These are phyloP conservation scores for Pogona vitticeps DNA, from an alignment of 2,113 vertebrate species.

Conservation along the genomic window DNA sequence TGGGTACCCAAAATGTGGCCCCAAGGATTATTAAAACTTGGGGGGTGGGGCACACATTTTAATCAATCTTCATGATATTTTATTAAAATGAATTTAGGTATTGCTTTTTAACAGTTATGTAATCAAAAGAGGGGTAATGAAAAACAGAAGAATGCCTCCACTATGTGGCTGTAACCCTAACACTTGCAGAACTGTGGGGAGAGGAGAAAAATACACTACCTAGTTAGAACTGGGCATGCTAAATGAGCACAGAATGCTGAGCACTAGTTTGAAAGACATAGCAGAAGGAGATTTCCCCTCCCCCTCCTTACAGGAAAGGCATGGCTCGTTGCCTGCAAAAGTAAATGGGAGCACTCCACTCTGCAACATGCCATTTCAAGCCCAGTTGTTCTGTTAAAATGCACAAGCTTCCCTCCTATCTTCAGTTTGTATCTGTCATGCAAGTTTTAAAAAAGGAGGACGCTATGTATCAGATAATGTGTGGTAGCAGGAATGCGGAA, in stretches of 20 bases:
- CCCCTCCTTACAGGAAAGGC: too few relatives aligned
- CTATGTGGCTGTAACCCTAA: too few relatives aligned
- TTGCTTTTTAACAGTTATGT: too few relatives aligned
- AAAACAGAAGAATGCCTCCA: too few relatives aligned
- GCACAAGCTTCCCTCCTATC: conserved; percentile 1
- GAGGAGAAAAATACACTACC: too few relatives aligned
- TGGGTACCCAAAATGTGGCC: too few relatives aligned
- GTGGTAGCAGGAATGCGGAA: conserved; percentile 38
- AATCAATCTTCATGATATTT: too few relatives aligned
- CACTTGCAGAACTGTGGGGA: too few relatives aligned
- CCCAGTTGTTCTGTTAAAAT: not conserved
- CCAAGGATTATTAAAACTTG: too few relatives aligned
- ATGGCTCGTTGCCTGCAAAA: not conserved
- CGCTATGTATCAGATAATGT: conserved; percentile 26
- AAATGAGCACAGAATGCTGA: not conserved
- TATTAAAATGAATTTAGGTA: too few relatives aligned
- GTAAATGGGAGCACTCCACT: not conserved
- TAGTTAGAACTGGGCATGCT: not conserved
- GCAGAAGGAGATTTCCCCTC: not conserved
- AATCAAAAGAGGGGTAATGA: too few relatives aligned
- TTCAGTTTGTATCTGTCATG: conserved; percentile 40
- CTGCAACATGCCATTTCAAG: not conserved
- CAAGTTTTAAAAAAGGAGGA: conserved; percentile 35
- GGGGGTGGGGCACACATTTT: too few relatives aligned
- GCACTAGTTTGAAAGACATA: not conserved